phyloP scores from a whole-genome alignment of 2,113 vertebrate genomes.

The Solea solea region DNA sequence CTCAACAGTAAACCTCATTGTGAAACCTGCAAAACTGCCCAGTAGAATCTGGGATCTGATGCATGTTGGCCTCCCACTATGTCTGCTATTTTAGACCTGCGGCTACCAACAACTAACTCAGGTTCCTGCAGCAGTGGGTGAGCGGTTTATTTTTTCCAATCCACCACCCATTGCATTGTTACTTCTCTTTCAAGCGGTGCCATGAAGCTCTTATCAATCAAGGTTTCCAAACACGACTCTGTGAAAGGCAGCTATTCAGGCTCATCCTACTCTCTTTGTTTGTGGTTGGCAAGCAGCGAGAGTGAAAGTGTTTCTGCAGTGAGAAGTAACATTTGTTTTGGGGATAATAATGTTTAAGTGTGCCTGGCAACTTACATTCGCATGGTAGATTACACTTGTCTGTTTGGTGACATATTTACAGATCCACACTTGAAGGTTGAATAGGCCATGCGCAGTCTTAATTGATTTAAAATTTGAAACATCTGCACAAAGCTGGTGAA shows the following conservation, averaged over 20 bases:
- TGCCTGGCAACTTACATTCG: conserved; percentile 49
- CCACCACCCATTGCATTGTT: conserved; percentile 12
- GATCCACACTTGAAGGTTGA: conserved; percentile 45
- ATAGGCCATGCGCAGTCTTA: conserved; percentile 25
- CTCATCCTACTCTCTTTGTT: conserved; percentile 30
- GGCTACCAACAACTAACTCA: conserved; percentile 19
- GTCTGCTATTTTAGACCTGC: conserved; percentile 30
- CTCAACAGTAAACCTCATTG: conserved; percentile 32
- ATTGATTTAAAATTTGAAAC: conserved; percentile 43
- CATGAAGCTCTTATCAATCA: conserved; percentile 32
- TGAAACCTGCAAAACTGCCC: conserved; percentile 13
- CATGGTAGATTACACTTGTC: conserved; percentile 53
- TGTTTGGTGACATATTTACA: conserved; percentile 52
- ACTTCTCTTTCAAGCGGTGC: conserved; percentile 36
- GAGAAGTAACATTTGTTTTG: conserved; percentile 57
- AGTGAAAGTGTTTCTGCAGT: conserved; percentile 21
- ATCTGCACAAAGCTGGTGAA: conserved; percentile 30
- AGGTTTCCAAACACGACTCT: conserved; percentile 28
- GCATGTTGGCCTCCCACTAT: conserved; percentile 18
- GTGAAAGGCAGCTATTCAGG: conserved; percentile 8
- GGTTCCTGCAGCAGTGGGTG: conserved; percentile 24
- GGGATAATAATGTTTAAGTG: conserved; percentile 61
- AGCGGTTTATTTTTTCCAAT: conserved; percentile 17
- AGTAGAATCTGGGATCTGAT: conserved; percentile 32
- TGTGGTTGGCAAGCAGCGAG: conserved; percentile 43